A percentile compares a stretch with the other conserved stretches of the same genome.
These are phyloP conservation scores for Agapornis canus DNA, from an alignment of 2,797 vertebrate genomes.

Conservation along the genomic window DNA sequence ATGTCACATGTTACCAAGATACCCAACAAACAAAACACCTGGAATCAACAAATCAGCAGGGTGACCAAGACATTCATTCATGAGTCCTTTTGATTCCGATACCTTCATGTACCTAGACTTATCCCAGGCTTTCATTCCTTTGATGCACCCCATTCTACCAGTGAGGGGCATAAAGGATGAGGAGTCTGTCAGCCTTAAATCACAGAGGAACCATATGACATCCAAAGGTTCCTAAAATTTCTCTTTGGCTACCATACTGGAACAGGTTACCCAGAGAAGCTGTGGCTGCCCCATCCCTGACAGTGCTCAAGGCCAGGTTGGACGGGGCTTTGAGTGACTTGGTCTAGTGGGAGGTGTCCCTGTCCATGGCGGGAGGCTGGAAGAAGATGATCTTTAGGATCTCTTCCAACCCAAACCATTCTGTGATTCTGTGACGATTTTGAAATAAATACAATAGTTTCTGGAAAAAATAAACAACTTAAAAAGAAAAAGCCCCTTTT, in stretches of 20 bases:
- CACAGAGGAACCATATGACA: background rate
- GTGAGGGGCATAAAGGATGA: background rate
- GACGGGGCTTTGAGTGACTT: background rate
- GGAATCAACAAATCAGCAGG: background rate
- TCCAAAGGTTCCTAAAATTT: background rate
- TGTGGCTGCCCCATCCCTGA: background rate
- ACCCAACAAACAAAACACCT: background rate
- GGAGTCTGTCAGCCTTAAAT: background rate
- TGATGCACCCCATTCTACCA: background rate
- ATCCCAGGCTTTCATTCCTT: background rate
- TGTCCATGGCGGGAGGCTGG: background rate
- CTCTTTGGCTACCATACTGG: background rate
- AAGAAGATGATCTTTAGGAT: background rate
- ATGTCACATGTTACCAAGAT: background rate
- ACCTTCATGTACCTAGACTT: background rate
- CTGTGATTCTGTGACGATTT: no score
- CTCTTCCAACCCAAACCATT: background rate
- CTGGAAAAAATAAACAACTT: background rate
- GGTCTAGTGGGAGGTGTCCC: background rate
- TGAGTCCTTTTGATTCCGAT: background rate
- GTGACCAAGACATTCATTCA: background rate
- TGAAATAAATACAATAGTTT: background rate
- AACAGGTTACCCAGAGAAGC: background rate
- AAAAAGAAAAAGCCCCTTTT: background rate
- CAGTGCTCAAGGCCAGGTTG: background rate